Evolutionary conservation across 2,113 vertebrate genomes (phyloP).

Genomic region (Malaclemys terrapin): DNA sequence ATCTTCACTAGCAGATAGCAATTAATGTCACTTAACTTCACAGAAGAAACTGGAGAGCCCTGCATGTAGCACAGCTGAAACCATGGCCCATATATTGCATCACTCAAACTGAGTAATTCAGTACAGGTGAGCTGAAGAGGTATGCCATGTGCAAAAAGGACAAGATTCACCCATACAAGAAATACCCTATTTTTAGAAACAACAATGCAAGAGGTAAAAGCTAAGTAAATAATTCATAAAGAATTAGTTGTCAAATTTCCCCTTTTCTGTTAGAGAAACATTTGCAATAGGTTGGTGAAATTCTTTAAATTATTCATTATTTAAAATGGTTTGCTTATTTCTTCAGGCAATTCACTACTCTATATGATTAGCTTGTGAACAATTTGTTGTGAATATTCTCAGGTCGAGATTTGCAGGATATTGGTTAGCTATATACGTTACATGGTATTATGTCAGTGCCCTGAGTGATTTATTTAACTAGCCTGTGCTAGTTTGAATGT

Average conservation of each 20-base stretch:
- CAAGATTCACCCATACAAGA: not conserved
- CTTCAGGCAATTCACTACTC: not conserved
- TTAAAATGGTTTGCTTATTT: not conserved
- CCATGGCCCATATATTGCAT: no score
- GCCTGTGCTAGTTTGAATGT: conserved; percentile 24
- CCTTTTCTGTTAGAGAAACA: not conserved
- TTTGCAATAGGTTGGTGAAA: not conserved
- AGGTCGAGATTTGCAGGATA: not conserved
- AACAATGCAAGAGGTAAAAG: not conserved
- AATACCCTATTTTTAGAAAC: not conserved
- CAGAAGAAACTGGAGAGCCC: not conserved
- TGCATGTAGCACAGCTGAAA: no score
- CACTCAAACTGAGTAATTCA: not conserved
- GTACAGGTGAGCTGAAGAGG: not conserved
- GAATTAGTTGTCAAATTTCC: not conserved
- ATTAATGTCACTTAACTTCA: no score
- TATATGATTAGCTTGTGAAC: not conserved
- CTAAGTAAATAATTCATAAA: not conserved
- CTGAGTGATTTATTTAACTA: conserved; percentile 11
- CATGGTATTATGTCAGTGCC: not conserved
- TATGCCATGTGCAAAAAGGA: not conserved
- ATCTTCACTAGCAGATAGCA: not conserved
- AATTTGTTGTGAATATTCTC: not conserved
- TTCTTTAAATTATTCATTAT: not conserved
- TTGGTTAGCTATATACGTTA: not conserved